Conservation (phyloP, 1,140 invertebrate genomes). For the Drosophila ficusphila region DNA sequence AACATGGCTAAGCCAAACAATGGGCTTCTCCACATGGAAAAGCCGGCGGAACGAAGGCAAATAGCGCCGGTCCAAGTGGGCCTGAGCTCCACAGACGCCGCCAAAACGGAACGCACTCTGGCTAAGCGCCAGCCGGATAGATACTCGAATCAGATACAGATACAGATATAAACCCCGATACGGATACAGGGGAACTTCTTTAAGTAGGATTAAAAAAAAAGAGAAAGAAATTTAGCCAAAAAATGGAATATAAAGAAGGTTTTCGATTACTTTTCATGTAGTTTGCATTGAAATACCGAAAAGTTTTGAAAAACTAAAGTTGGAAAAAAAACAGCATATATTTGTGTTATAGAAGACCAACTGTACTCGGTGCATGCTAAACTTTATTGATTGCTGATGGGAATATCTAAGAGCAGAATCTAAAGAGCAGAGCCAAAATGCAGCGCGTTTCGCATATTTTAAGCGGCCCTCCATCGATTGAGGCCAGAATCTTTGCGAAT, state of each 20-base stretch:
- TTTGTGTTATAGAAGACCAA: neutral
- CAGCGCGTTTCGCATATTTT: constrained; percentile 66
- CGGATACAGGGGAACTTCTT: constrained; percentile 2
- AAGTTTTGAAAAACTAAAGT: too few species aligned
- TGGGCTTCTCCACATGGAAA: neutral
- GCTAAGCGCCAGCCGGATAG: constrained; percentile 50
- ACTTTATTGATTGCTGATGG: constrained; percentile 74
- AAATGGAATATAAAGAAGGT: too few species aligned
- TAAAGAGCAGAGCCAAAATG: constrained; percentile 50
- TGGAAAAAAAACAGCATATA: neutral
- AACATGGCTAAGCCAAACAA: constrained; percentile 41
- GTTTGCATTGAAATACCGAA: too few species aligned
- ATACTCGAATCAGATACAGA: neutral
- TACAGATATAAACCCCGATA: neutral
- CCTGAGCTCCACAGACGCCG: constrained; percentile 42
- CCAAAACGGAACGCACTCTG: constrained; percentile 72
- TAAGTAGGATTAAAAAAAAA: neutral
- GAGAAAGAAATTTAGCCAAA: too few species aligned
- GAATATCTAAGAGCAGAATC: constrained; percentile 62
- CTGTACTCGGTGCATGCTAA: constrained; percentile 37
- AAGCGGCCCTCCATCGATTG: constrained; percentile 43
- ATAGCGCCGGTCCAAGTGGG: constrained; percentile 42
- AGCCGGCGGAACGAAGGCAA: constrained; percentile 23
- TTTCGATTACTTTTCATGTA: too few species aligned
- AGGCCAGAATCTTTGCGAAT: constrained; percentile 47